phyloP scores from a whole-genome alignment of 2,797 vertebrate genomes.

The Rhinella marina region DNA sequence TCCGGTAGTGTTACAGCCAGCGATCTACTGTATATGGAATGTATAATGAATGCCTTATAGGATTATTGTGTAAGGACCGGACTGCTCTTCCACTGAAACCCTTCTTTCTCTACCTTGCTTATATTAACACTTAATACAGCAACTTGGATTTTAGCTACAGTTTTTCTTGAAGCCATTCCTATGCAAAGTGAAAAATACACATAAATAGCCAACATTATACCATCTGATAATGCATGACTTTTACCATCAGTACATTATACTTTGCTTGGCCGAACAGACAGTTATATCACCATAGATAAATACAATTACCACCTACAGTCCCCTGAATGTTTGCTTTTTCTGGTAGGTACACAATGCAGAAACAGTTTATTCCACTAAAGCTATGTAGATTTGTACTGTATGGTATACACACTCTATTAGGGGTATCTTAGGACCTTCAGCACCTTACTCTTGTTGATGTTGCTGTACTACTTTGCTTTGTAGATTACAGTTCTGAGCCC shows the following conservation, averaged over 20 bases:
- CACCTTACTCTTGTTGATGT: background rate
- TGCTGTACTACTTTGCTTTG: too few relatives aligned
- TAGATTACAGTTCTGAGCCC: too few relatives aligned
- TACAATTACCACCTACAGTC: background rate
- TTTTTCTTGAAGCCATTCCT: slow-evolving; percentile 17
- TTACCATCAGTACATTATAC: background rate
- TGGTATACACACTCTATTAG: background rate
- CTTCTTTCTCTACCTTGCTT: background rate
- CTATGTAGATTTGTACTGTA: background rate
- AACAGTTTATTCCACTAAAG: background rate
- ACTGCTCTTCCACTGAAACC: background rate
- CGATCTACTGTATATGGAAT: background rate
- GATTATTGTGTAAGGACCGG: background rate
- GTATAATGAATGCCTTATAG: background rate
- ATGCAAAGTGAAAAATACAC: background rate
- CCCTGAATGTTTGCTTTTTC: too few relatives aligned
- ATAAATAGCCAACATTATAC: background rate
- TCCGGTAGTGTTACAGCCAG: background rate
- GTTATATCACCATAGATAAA: background rate
- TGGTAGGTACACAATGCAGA: too few relatives aligned
- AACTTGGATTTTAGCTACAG: slow-evolving; percentile 24
- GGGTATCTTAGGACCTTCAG: background rate
- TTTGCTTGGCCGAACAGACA: background rate
- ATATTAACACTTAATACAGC: background rate
- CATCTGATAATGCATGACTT: slow-evolving; percentile 6